Evolutionary conservation across 2,888 invertebrate species (phyloP).

Genomic region (Philhelius pedissequus): DNA sequence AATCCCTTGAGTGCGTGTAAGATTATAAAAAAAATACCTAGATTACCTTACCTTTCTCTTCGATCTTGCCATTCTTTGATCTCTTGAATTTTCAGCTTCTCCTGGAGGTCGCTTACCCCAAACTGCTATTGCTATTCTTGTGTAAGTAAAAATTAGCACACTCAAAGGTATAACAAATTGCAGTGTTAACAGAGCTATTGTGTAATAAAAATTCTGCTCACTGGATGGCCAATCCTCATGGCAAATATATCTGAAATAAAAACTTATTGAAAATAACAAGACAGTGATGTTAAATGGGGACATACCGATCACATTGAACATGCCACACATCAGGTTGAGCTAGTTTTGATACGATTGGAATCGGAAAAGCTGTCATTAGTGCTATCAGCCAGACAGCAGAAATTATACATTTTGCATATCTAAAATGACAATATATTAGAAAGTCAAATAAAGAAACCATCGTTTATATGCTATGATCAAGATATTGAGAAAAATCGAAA

Average conservation of each 20-base stretch:
- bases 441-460: not conserved
- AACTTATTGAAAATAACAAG: not conserved
- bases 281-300: not conserved
- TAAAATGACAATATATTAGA: constrained; percentile 58
- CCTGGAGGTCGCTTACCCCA: constrained; percentile 94
- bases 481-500: too few species aligned
- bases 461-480: too few species aligned
- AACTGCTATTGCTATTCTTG: constrained; percentile 90
- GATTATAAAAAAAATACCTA: too few species aligned
- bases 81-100: constrained; percentile 90
- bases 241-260: constrained; percentile 84
- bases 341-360: constrained; percentile 86
- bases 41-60: constrained; percentile 88
- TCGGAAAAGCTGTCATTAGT: constrained; percentile 88
- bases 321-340: constrained; percentile 83
- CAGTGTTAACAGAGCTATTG: constrained; percentile 87
- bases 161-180: constrained; percentile 91
- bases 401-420: constrained; percentile 78
- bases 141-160: constrained; percentile 91
- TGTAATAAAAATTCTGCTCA: constrained; percentile 86
- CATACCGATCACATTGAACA: constrained; percentile 84
- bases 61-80: constrained; percentile 90
- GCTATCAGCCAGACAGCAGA: constrained; percentile 80
- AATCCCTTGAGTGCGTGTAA: too few species aligned
- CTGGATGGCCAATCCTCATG: constrained; percentile 85